Conservation (phyloP, 2,888 invertebrate species). For the Oscheius sp. region DNA sequence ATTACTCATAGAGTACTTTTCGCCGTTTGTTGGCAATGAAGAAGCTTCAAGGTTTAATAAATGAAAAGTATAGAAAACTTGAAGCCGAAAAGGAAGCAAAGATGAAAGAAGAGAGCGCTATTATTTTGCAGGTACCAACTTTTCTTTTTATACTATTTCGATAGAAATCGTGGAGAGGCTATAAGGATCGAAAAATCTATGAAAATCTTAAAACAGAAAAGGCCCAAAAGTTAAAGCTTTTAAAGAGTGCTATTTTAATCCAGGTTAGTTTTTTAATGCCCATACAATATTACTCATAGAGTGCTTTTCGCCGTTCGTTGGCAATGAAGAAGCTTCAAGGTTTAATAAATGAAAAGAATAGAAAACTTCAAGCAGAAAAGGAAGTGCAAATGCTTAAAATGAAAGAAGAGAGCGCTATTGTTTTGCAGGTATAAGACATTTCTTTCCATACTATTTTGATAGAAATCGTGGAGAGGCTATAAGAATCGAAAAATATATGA, state of each 20-base stretch:
- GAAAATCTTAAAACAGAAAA: no score
- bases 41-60: background rate
- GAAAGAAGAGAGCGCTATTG: background rate
- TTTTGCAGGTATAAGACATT: background rate
- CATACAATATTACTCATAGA: background rate
- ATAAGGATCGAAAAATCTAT: background rate
- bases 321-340: background rate
- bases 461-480: no score
- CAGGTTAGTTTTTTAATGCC: no score
- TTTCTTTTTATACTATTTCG: no score
- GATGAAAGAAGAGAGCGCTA: background rate
- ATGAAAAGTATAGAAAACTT: background rate
- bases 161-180: background rate
- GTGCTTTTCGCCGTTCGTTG: background rate
- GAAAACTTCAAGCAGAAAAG: background rate
- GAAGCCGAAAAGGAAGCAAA: background rate
- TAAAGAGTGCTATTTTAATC: background rate
- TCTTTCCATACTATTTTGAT: no score
- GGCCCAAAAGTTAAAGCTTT: no score
- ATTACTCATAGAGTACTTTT: background rate
- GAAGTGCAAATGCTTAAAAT: background rate
- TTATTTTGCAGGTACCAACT: slow-evolving; percentile 9
- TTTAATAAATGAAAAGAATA: background rate
- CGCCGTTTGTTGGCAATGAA: slow-evolving; percentile 3
- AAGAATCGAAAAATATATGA: no score